These are phyloP conservation scores for Varroa destructor DNA, from an alignment of 1,140 invertebrate species.

Conservation along the genomic window DNA sequence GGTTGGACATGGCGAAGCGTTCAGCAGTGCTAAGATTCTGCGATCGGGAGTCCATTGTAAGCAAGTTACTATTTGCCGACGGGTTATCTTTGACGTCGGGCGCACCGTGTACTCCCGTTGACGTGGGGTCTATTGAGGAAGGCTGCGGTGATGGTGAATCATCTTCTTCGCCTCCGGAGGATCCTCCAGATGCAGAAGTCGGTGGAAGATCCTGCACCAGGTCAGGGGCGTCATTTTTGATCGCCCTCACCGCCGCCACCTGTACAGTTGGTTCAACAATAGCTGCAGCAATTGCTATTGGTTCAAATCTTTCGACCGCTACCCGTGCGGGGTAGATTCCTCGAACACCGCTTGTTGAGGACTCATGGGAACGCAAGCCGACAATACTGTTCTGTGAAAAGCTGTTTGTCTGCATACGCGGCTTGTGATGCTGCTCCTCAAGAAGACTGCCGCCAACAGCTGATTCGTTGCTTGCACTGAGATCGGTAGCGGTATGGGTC, in stretches of 20 bases:
- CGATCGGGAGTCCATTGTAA: slow-evolving; percentile 19
- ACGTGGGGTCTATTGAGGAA: neutral
- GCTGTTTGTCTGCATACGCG: too few species aligned
- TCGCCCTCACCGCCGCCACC: neutral
- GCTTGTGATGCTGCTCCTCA: too few species aligned
- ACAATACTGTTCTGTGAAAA: too few species aligned
- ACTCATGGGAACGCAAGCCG: neutral
- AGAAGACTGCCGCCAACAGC: too few species aligned
- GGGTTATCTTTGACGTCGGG: neutral
- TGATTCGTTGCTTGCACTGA: neutral
- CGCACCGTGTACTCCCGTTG: too few species aligned
- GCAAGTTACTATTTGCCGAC: neutral
- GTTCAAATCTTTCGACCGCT: neutral
- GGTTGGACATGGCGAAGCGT: slow-evolving; percentile 60
- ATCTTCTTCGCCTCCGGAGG: slow-evolving; percentile 19
- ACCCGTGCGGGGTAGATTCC: too few species aligned
- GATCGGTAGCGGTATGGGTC: neutral
- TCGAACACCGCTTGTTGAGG: neutral
- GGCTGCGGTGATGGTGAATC: neutral
- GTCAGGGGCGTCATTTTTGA: slow-evolving; percentile 20
- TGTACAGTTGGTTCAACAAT: neutral
- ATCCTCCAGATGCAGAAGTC: slow-evolving; percentile 5
- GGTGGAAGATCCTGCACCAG: slow-evolving; percentile 18
- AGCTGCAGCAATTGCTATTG: neutral
- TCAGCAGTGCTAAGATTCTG: slow-evolving; percentile 43